A percentile compares a stretch with the other conserved stretches of the same genome.
phyloP scores from a whole-genome alignment of 2,797 vertebrate species.

The Xerus rutilus region DNA sequence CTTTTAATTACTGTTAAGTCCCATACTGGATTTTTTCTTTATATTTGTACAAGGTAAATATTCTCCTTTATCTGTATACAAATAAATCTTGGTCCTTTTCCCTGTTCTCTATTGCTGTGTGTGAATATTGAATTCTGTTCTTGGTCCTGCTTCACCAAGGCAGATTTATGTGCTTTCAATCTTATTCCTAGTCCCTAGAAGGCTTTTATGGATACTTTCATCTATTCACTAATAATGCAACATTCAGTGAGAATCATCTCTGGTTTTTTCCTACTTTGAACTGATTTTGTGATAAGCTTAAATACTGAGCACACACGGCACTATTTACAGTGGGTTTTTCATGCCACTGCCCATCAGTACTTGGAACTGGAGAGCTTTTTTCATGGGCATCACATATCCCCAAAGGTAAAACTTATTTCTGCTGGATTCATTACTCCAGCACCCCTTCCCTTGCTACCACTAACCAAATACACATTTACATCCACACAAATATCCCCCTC shows the following conservation, averaged over 20 bases:
- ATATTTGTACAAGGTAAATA: neutral
- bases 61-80: neutral
- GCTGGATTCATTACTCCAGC: neutral
- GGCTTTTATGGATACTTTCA: conserved; percentile 4
- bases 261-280: neutral
- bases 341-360: neutral
- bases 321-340: neutral
- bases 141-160: neutral
- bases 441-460: neutral
- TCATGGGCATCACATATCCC: neutral
- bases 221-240: neutral
- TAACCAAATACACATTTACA: neutral
- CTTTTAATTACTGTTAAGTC: neutral
- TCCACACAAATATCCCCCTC: neutral
- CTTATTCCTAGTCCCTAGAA: conserved; percentile 9
- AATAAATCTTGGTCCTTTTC: neutral
- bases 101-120: neutral
- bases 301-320: neutral
- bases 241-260: neutral
- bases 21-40: neutral
- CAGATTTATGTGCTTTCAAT: neutral
- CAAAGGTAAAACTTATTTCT: neutral
- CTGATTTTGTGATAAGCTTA: neutral
- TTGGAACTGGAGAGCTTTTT: neutral
- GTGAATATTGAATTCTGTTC: neutral